A percentile compares a stretch with the other conserved stretches of the same genome.
Evolutionary conservation across 1,140 invertebrate species (phyloP).

Genomic region (Conopomorpha cramerella): DNA sequence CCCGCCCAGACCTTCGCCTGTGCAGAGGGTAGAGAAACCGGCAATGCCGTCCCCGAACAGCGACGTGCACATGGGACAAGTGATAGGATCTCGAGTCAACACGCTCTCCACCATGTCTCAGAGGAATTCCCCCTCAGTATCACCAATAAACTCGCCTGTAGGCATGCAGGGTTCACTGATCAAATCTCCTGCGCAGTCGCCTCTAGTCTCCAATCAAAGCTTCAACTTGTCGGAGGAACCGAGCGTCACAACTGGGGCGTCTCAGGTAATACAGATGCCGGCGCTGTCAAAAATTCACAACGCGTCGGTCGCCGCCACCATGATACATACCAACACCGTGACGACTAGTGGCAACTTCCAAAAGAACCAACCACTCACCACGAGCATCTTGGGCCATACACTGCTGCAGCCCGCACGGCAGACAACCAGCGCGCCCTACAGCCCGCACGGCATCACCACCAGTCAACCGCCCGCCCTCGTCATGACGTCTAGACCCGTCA

Average conservation of each 20-base stretch:
- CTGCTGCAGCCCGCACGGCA: constrained; percentile 47
- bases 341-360: constrained; percentile 40
- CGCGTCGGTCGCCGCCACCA: constrained; percentile 19
- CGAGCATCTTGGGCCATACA: constrained; percentile 53
- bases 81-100: constrained; percentile 38
- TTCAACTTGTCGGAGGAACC: constrained; percentile 26
- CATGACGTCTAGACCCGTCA: constrained; percentile 49
- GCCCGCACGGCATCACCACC: constrained; percentile 51
- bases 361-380: constrained; percentile 36
- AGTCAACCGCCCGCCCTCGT: constrained; percentile 58
- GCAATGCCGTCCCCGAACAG: constrained; percentile 20
- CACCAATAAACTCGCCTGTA: constrained; percentile 44
- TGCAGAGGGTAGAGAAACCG: constrained; percentile 45
- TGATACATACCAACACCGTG: constrained; percentile 39
- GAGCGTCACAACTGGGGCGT: constrained; percentile 21
- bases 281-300: constrained; percentile 54
- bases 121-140: constrained; percentile 39
- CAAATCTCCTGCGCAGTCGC: constrained; percentile 43
- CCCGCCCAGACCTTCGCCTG: constrained; percentile 31
- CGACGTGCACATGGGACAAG: constrained; percentile 33
- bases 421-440: constrained; percentile 47
- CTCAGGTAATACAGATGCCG: constrained; percentile 57
- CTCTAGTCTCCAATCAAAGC: constrained; percentile 28
- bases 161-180: constrained; percentile 30
- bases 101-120: constrained; percentile 40